phyloP scores from a whole-genome alignment of 92 coral and sea anemone genomes.

The Porites cylindrica region DNA sequence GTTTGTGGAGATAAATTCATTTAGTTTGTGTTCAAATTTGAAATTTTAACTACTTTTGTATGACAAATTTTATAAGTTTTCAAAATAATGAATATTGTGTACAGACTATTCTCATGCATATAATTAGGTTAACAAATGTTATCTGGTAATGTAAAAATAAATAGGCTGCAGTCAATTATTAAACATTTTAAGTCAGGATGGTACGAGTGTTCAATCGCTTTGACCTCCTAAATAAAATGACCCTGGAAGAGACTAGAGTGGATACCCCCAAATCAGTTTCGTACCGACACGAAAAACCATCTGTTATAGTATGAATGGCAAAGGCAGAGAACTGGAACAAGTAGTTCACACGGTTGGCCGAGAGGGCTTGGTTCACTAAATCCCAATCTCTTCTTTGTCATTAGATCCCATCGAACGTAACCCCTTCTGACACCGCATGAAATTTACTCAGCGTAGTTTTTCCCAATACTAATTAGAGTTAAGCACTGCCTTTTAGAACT shows the following conservation, averaged over 20 bases:
- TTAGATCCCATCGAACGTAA: too few relatives aligned
- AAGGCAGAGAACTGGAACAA: too few relatives aligned
- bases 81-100: conserved; percentile 29
- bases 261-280: too few relatives aligned
- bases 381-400: too few relatives aligned
- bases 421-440: too few relatives aligned
- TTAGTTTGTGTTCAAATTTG: conserved; percentile 24
- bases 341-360: too few relatives aligned
- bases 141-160: conserved; percentile 24
- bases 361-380: too few relatives aligned
- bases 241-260: not conserved
- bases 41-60: conserved; percentile 48
- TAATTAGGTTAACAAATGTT: conserved; percentile 16
- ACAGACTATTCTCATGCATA: conserved; percentile 10
- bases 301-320: too few relatives aligned
- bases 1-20: not conserved
- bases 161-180: conserved; percentile 19
- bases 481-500: too few relatives aligned
- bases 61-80: conserved; percentile 40
- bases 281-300: too few relatives aligned
- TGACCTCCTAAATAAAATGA: not conserved
- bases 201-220: not conserved
- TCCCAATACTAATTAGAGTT: too few relatives aligned
- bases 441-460: too few relatives aligned
- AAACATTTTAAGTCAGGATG: not conserved